Base-by-base conservation (phyloP, 2,113 vertebrate genomes). In the Myotis davidii region DNA sequence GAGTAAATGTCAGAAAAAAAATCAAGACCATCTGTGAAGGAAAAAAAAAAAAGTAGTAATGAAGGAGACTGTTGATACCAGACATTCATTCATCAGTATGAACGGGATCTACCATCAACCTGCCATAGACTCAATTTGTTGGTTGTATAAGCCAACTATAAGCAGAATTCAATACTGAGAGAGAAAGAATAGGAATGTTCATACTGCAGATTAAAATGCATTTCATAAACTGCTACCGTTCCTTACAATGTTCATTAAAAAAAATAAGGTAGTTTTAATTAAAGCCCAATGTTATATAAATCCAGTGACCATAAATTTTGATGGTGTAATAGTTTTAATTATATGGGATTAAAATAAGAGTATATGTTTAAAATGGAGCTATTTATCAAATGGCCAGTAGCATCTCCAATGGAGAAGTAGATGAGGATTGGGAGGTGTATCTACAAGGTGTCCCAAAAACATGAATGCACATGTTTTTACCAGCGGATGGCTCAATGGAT, bases 241-340 rank as follows among this genome's bases (percentile, higher is more conserved):
- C 0, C 32, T n/a, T 59, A 70, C 79, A 96, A 59, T 81, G 29
- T 61, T 93, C 50, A 85, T 45, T 25, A n/a, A 93, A 64, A 64
- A 39, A 91, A 91, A 79, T 74, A 85, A 82, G 1, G 6, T 37
- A 86, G n/a, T 85, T 88, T 77, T 93, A 93, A 95, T 74, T 65
- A 88, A 56, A 65, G 3, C 18, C 7, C 32, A 73, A 34, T 74
- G 23, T 77, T 54, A 73, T 64, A 72, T 73, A 85, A 83, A 86
- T 39, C 54, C 32, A 88, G 72, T 67, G 69, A 90, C 48, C 54
- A 89, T 64, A 87, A 94, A 64, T 91, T 59, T 25, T 59, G 37
- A 50, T 10, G 42, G 37, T 11, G 39, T 92, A 74, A 34, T 59
- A 48, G 7, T 64, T 94, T 93, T 73, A 81, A 90, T 45, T 84